Conservation (phyloP, 2,113 vertebrate genomes). For the Pogona vitticeps region DNA sequence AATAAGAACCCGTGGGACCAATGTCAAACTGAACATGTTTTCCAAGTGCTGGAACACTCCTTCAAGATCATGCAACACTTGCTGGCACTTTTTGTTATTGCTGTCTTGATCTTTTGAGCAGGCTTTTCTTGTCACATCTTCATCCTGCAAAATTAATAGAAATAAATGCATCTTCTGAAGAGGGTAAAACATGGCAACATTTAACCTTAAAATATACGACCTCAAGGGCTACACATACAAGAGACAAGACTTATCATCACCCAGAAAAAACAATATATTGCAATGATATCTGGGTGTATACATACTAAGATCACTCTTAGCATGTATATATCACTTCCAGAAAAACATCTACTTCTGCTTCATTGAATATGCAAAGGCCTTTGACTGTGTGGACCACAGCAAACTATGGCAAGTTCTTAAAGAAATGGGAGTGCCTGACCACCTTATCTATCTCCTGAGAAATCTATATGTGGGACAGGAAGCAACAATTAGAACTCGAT, state of each 20-base stretch:
- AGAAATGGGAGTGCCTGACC: no score
- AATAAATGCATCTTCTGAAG: not conserved
- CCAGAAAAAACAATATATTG: not conserved
- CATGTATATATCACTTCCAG: no score
- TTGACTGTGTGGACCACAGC: no score
- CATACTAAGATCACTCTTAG: no score
- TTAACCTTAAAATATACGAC: not conserved
- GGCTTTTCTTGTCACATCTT: slow-evolving; percentile 72
- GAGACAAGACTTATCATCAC: not conserved
- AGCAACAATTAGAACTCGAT: no score
- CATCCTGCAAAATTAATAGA: slow-evolving; percentile 67
- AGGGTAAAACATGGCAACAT: not conserved
- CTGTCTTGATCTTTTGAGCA: slow-evolving; percentile 52
- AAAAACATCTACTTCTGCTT: no score
- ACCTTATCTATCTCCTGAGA: no score
- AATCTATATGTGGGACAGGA: no score
- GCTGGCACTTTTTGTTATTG: slow-evolving; percentile 82
- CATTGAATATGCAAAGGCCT: no score
- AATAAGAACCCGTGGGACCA: slow-evolving; percentile 90
- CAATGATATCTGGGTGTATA: not conserved
- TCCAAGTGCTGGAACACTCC: slow-evolving; percentile 86
- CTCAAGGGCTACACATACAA: not conserved
- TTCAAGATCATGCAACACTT: slow-evolving; percentile 85
- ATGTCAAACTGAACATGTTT: slow-evolving; percentile 85
- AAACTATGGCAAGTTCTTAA: no score